Evolutionary conservation across 2,113 vertebrate genomes (phyloP).

Genomic region (Gymnobelideus leadbeateri): DNA sequence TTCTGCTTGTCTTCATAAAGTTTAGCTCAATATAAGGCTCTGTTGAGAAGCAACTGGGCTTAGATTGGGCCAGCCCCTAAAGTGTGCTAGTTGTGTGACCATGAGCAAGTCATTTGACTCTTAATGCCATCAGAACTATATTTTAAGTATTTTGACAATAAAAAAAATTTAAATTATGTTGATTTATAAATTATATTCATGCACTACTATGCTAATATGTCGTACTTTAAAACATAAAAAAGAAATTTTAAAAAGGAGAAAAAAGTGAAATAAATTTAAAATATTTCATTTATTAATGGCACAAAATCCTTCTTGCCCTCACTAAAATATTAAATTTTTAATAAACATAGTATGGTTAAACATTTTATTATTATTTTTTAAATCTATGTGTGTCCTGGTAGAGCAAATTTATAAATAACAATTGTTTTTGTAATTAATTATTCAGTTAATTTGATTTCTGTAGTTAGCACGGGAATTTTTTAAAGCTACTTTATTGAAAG

Average conservation of each 20-base stretch:
- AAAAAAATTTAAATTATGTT: not conserved
- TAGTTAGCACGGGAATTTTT: not conserved
- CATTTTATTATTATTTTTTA: not conserved
- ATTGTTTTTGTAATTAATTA: not conserved
- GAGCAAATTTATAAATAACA: not conserved
- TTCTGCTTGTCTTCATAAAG: not conserved
- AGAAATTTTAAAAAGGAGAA: not conserved
- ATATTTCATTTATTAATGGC: not conserved
- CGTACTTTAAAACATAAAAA: not conserved
- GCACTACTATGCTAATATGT: not conserved
- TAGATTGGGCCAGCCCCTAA: not conserved
- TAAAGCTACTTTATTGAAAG: not conserved
- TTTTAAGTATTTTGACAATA: not conserved
- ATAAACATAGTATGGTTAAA: not conserved
- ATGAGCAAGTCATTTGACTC: not conserved
- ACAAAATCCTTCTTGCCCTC: not conserved
- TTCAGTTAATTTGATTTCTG: not conserved
- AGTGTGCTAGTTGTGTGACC: not conserved
- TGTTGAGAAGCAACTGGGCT: not conserved
- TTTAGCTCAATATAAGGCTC: not conserved
- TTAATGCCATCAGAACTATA: not conserved
- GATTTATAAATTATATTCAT: not conserved
- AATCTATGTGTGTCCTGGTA: not conserved
- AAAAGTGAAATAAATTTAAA: not conserved
- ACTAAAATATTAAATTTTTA: not conserved